Evolutionary conservation across 2,113 vertebrate genomes (phyloP).

Genomic region (Theropithecus gelada): DNA sequence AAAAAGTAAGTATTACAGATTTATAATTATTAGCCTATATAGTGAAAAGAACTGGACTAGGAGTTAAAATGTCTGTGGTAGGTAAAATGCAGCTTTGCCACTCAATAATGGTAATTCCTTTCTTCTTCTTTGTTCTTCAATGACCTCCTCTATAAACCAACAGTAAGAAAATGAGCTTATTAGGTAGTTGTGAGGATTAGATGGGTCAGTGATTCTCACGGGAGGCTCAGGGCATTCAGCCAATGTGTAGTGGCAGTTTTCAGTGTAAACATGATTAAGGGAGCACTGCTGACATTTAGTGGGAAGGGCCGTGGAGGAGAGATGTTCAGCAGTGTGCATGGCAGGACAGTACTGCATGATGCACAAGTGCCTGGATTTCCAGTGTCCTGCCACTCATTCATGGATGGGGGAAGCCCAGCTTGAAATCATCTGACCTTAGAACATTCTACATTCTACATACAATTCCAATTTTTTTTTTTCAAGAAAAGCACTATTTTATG

Average conservation of each 20-base stretch:
- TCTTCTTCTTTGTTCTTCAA: background rate
- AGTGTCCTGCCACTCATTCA: too few species aligned
- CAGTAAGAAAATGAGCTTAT: background rate
- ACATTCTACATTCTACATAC: background rate
- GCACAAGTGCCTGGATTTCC: background rate
- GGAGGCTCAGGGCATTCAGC: background rate
- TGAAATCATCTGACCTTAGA: background rate
- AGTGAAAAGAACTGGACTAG: background rate
- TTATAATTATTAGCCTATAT: too few species aligned
- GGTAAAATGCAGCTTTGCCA: background rate
- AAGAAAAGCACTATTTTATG: background rate
- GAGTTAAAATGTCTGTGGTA: background rate
- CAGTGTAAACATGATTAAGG: background rate
- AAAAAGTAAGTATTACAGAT: background rate
- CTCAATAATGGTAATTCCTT: background rate
- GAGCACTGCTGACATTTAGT: background rate
- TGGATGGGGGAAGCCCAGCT: background rate
- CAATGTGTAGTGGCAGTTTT: background rate
- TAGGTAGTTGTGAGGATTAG: background rate
- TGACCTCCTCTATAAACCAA: background rate
- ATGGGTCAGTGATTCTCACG: background rate
- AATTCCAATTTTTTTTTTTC: background rate
- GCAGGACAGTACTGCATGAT: fast-evolving
- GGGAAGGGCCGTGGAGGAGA: background rate
- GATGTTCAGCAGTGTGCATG: background rate